phyloP scores from a whole-genome alignment of 2,113 vertebrate genomes.

The Sitta europaea region DNA sequence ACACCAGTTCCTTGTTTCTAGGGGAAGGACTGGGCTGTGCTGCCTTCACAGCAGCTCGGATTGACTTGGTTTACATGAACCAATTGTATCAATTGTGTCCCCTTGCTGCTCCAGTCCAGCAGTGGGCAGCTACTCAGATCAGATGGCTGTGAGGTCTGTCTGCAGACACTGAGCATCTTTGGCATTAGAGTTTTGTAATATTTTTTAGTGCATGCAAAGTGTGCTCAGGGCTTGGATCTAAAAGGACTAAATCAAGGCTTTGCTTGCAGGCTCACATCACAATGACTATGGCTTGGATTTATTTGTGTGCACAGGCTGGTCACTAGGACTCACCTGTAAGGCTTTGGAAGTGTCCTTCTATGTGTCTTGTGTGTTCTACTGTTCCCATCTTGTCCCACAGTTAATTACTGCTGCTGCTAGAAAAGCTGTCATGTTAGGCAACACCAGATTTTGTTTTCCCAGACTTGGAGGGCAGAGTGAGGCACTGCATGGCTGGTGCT shows the following conservation, averaged over 20 bases:
- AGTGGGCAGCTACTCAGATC: neutral
- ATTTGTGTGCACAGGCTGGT: neutral
- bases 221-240: neutral
- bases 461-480: neutral
- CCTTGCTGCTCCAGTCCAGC: neutral
- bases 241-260: neutral
- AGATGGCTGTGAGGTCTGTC: neutral
- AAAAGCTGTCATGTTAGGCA: neutral
- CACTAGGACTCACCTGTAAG: neutral
- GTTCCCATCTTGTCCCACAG: neutral
- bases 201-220: rapidly evolving
- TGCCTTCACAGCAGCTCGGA: neutral
- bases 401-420: neutral
- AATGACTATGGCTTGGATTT: neutral
- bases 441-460: neutral
- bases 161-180: neutral
- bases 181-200: neutral
- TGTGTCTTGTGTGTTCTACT: neutral
- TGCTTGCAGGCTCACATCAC: neutral
- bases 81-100: neutral
- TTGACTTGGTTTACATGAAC: neutral
- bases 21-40: neutral
- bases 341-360: neutral
- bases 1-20: neutral
- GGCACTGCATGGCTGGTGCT: neutral